Evolutionary conservation across 92 coral and sea anemone species (phyloP).

Genomic region (Epizoanthus stellaris): DNA sequence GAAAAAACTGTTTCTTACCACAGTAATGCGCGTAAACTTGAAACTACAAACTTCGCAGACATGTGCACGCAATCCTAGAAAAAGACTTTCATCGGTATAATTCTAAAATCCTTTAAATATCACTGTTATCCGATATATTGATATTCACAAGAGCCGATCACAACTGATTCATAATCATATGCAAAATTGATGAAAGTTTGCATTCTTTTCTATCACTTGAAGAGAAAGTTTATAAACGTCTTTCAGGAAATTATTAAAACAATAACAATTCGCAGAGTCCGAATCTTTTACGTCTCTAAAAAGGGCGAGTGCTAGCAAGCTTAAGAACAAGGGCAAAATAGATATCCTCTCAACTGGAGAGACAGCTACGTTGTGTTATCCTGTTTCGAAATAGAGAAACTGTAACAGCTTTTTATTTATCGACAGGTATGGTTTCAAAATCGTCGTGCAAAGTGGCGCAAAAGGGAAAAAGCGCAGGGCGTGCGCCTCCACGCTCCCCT

Average conservation of each 20-base stretch:
- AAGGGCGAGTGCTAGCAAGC: no score
- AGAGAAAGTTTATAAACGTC: constrained; percentile 41
- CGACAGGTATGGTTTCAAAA: constrained; percentile 92
- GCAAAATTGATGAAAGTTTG: constrained; percentile 52
- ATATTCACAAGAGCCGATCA: constrained; percentile 22
- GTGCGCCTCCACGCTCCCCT: constrained; percentile 92
- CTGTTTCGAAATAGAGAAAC: not conserved
- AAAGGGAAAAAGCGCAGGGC: constrained; percentile 90
- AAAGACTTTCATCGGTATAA: not conserved
- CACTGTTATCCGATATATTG: not conserved
- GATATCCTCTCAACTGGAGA: not conserved
- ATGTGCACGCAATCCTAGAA: not conserved
- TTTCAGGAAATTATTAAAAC: not conserved
- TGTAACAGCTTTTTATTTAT: no score
- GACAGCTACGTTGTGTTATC: not conserved
- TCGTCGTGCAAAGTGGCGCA: constrained; percentile 92
- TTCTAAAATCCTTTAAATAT: not conserved
- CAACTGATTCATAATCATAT: constrained; percentile 35
- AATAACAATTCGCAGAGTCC: constrained; percentile 15
- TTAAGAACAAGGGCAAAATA: no score
- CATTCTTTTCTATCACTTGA: constrained; percentile 37
- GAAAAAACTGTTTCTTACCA: not conserved
- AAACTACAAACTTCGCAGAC: not conserved
- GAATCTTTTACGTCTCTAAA: not conserved
- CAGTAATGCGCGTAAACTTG: not conserved